Conservation (phyloP, 1,140 invertebrate species). For the Hylaeus anthracinus region DNA sequence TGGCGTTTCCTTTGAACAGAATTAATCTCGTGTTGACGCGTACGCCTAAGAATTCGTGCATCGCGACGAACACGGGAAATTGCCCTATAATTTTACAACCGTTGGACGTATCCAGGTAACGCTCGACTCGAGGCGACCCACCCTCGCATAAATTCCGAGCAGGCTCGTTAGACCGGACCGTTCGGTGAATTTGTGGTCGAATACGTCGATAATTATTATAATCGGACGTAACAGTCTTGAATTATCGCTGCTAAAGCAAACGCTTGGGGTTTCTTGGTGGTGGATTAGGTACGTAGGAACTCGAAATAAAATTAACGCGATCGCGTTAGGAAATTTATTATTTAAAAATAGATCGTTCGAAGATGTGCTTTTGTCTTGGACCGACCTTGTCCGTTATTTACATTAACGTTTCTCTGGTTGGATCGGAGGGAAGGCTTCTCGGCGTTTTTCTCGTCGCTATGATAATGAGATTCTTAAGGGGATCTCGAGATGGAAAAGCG, state of each 20-base stretch:
- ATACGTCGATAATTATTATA: neutral
- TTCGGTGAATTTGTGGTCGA: neutral
- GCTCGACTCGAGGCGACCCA: neutral
- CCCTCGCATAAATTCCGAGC: neutral
- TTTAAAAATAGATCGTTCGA: too few relatives aligned
- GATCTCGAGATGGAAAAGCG: too few relatives aligned
- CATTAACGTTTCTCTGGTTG: too few relatives aligned
- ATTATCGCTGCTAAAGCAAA: neutral
- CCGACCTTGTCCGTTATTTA: too few relatives aligned
- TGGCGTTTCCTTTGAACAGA: too few relatives aligned
- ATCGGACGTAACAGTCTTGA: neutral
- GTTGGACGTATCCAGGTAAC: neutral
- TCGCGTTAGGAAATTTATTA: too few relatives aligned
- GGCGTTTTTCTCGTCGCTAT: too few relatives aligned
- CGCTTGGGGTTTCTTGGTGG: too few relatives aligned
- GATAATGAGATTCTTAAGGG: slow-evolving; percentile 4
- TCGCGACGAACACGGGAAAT: neutral
- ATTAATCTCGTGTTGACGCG: neutral
- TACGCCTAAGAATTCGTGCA: neutral
- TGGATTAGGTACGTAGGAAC: too few relatives aligned
- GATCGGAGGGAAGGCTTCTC: too few relatives aligned
- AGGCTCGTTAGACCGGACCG: neutral
- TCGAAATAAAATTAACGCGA: too few relatives aligned
- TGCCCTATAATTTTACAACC: neutral
- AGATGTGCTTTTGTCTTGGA: too few relatives aligned